Evolutionary conservation across 2,888 invertebrate genomes (phyloP).

Genomic region (Rhorus exstirpatorius): DNA sequence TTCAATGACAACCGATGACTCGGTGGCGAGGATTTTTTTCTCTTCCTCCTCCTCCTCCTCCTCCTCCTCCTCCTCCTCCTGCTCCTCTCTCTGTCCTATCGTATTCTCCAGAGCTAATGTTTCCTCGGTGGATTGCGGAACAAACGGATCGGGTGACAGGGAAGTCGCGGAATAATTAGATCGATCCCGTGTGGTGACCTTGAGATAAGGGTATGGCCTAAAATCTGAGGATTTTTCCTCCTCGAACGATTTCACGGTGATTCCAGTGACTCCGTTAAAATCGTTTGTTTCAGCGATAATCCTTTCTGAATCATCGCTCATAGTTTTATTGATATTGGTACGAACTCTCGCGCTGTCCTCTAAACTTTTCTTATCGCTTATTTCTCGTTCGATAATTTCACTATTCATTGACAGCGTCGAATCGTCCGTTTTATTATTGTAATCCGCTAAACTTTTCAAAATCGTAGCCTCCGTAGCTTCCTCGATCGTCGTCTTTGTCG

Average conservation of each 20-base stretch:
- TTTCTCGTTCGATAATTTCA: not conserved
- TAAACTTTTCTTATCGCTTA: slow-evolving; percentile 17
- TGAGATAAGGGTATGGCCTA: slow-evolving; percentile 79
- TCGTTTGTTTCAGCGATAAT: not conserved
- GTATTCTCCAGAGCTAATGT: slow-evolving; percentile 79
- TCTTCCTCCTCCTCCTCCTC: slow-evolving; percentile 71
- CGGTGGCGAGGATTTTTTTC: slow-evolving; percentile 75
- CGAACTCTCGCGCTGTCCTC: slow-evolving; percentile 74
- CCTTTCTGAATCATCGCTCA: slow-evolving; percentile 32
- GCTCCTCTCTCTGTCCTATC: slow-evolving; percentile 71
- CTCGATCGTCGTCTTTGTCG: slow-evolving; percentile 1
- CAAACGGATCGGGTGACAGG: not conserved
- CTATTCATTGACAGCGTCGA: not conserved
- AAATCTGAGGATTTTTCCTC: slow-evolving; percentile 58
- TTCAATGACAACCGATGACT: slow-evolving; percentile 78
- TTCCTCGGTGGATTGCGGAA: slow-evolving; percentile 72
- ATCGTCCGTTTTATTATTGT: slow-evolving; percentile 1
- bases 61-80: slow-evolving; percentile 70
- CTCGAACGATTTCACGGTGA: slow-evolving; percentile 42
- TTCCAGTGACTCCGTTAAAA: not conserved
- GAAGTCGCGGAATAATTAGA: slow-evolving; percentile 48
- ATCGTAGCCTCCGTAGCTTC: not conserved
- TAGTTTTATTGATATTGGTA: slow-evolving; percentile 77
- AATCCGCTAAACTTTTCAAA: not conserved
- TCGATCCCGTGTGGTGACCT: slow-evolving; percentile 43